Percentiles rank a stretch among this genome's conserved stretches.
Evolutionary conservation across 2,113 vertebrate species (phyloP).

Genomic region (Phalacrocorax aristotelis): DNA sequence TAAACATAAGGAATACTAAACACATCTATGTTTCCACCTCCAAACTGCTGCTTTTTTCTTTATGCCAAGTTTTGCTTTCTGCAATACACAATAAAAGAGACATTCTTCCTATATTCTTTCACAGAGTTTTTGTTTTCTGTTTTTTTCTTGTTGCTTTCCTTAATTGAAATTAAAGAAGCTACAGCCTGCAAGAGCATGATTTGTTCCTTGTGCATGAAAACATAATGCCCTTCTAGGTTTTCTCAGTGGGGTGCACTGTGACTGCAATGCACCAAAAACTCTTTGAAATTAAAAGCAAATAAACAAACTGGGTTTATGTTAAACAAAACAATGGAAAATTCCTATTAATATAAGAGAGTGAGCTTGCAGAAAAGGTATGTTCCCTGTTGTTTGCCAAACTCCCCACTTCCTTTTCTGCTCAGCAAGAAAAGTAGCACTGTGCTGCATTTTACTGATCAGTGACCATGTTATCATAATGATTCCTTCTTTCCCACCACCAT

Average conservation of each 20-base stretch:
- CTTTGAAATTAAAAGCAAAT: constrained; percentile 32
- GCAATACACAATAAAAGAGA: background rate
- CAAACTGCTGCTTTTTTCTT: background rate
- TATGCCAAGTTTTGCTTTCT: background rate
- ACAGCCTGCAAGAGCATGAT: background rate
- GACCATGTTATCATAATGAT: background rate
- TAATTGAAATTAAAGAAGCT: constrained; percentile 10
- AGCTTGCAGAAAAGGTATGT: background rate
- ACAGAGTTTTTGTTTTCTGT: background rate
- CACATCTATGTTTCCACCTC: background rate
- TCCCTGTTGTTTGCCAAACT: background rate
- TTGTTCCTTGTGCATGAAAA: background rate
- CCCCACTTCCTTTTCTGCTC: background rate
- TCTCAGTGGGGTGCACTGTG: constrained; percentile 6
- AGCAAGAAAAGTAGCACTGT: background rate
- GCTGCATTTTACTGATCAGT: background rate
- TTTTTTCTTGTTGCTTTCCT: background rate
- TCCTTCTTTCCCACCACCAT: background rate
- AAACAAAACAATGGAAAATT: constrained; percentile 24
- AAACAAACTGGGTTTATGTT: background rate
- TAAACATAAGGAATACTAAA: background rate
- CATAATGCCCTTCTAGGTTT: background rate
- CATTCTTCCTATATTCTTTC: background rate
- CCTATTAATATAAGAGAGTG: background rate
- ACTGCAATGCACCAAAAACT: constrained; percentile 31